A percentile compares a stretch with the other conserved stretches of the same genome.
phyloP scores from a whole-genome alignment of 2,888 invertebrate genomes.

The Hirtodrosophila cameraria region DNA sequence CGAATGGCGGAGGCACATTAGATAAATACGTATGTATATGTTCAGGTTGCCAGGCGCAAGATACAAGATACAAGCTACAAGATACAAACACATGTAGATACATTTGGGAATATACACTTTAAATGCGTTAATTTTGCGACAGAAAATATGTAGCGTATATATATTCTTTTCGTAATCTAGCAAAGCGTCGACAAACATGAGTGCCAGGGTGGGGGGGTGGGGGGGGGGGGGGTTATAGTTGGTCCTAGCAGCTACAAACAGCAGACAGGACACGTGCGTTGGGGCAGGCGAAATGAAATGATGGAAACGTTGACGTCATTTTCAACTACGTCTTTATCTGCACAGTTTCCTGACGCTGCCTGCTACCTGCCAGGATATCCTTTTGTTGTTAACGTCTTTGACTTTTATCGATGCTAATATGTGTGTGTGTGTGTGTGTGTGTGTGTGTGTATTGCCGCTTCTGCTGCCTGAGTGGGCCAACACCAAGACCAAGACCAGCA shows the following conservation, averaged over 20 bases:
- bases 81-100: not conserved
- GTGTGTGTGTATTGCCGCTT: too few species aligned
- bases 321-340: slow-evolving; percentile 49
- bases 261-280: slow-evolving; percentile 24
- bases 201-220: slow-evolving; percentile 20
- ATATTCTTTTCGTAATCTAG: slow-evolving; percentile 67
- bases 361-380: slow-evolving; percentile 68
- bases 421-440: too few species aligned
- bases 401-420: slow-evolving; percentile 78
- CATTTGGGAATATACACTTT: slow-evolving; percentile 42
- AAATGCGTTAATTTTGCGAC: slow-evolving; percentile 70
- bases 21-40: too few species aligned
- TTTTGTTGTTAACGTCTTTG: slow-evolving; percentile 74
- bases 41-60: slow-evolving; percentile 12
- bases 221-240: not conserved
- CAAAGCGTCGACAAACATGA: slow-evolving; percentile 43
- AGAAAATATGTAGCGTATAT: too few species aligned
- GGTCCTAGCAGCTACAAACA: not conserved
- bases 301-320: slow-evolving; percentile 58
- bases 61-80: slow-evolving; percentile 9
- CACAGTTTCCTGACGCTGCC: slow-evolving; percentile 38
- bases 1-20: slow-evolving; percentile 23
- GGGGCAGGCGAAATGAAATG: slow-evolving; percentile 26
- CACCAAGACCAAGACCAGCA: not conserved
- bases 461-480: not conserved